Evolutionary conservation across 2,797 vertebrate species (phyloP), one percentile per base, ranked within the genome.

Genomic region (Erpetoichthys calabaricus): DNA sequence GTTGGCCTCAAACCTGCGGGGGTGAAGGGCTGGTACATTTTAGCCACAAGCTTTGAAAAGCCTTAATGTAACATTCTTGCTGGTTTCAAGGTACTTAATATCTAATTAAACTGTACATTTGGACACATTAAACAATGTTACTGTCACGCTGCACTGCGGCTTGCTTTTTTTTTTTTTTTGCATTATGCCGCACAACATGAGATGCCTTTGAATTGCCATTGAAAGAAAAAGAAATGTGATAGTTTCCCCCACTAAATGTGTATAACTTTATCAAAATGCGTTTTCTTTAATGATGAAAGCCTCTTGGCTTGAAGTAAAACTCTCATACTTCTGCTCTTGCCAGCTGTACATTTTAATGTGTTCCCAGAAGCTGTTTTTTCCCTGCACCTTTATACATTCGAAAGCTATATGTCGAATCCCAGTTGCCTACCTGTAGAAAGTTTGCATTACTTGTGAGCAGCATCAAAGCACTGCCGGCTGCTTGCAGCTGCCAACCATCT

Each of bases 401-500:
- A 59, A 51, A 64, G 68, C 70, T 75, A 75, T 76, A 59, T 73
- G 58, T 76, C 69, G 68, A 79, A 79, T 79, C 82, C 80, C 79
- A 72, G 76, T 78, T 72, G 73, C 66, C 55, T 88, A 88, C 89
- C 86, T 89, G 83, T 83, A 76, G 81, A 83, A 84, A 84, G 85
- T 82, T 76, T 80, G 80, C 78, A 71, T 80, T 79, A 80, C 80
- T 81, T 78, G 67, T 73, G 69, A 72, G 77, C 79, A 77, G 84
- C 87, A 80, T 84, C 81, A 82, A 86, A 86, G 87, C 84, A 77
- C 81, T 76, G 77, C 78, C 86, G 80, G 86, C 87, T 86, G 84
- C 74, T 63, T 86, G 76, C 91, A 92, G 89, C 92, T 92, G 90
- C 88, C 87, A 89, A 86, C 84, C 85, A 68, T 84, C 86, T 73